Conservation (phyloP, 2,888 invertebrate genomes). For the Rhingia rostrata region DNA sequence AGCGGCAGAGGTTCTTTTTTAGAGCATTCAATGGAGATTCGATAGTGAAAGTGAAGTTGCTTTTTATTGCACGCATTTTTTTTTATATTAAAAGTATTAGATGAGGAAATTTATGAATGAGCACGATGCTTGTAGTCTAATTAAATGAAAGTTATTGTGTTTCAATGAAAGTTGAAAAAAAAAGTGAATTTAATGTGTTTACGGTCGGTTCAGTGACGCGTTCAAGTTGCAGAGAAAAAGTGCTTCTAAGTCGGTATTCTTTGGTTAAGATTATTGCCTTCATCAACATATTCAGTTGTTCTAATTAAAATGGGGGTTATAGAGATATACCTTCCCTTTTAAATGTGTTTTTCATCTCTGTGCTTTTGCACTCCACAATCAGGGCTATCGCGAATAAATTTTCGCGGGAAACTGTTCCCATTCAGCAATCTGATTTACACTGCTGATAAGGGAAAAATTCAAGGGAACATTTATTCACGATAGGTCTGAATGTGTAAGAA, state of each 20-base stretch:
- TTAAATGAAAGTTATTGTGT: constrained; percentile 37
- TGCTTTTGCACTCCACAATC: too few species aligned
- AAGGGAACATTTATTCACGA: too few species aligned
- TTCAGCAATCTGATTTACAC: too few species aligned
- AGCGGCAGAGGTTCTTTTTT: constrained; percentile 24
- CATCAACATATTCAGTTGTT: too few species aligned
- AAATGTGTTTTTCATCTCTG: too few species aligned
- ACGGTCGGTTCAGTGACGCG: constrained; percentile 35
- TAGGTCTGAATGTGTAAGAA: too few species aligned
- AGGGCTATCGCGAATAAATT: too few species aligned
- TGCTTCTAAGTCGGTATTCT: neutral
- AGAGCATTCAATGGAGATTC: constrained; percentile 33
- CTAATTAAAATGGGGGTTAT: too few species aligned
- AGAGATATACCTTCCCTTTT: too few species aligned
- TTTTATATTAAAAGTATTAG: constrained; percentile 30
- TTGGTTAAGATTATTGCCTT: too few species aligned
- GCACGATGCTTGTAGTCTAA: constrained; percentile 14
- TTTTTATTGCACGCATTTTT: constrained; percentile 39
- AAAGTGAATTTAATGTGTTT: constrained; percentile 44
- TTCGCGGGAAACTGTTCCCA: too few species aligned
- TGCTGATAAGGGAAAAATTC: too few species aligned
- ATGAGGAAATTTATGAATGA: constrained; percentile 39
- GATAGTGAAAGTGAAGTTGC: constrained; percentile 59
- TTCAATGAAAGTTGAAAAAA: constrained; percentile 47
- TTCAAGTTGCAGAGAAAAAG: neutral